Base-by-base conservation (phyloP, 2,797 vertebrate species). In the Scarus forsteni region DNA sequence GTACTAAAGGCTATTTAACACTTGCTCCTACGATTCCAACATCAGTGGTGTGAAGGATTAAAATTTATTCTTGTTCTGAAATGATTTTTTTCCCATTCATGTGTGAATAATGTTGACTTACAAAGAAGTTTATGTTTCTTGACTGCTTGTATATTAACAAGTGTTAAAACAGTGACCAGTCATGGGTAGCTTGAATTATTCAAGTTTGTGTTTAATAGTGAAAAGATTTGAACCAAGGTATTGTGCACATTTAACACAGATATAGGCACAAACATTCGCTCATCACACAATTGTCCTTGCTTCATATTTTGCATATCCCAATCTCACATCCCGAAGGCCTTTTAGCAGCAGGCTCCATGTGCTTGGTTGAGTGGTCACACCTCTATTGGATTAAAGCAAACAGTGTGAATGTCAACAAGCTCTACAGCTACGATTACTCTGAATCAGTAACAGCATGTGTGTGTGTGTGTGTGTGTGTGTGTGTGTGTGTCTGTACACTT, bases 361-460 rank as follows among this genome's bases (percentile, higher is more conserved):
- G 11, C 44, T 45, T 57, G 50, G 58, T 58, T 73, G n/a, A 80
- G 65, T 39, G 56, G 60, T 77, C 19, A 7, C 65, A 78, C 72
- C 63, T 62, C 66, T 53, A 62, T 60, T 76, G 66, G 55, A 85
- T 82, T 82, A 77, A 44, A 54, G 0, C 62, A 62, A 48, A 70
- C 46, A 55, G n/a, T 15, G 43, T 70, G 66, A 85, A 77, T 72
- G 78, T 81, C 79, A 85, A 70, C 53, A 79, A 75, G 74, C 69
- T 62, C 50, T 7, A 53, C 38, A 5, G 63, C 58, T 68, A 78
- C 68, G 78, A 84, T 80, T 78, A 73, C 27, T 34, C 61, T 16
- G 35, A 56, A 65, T 40, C 18, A 55, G 18, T 73, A 66, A 70
- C 49, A 76, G 56, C 14, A 27, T 40, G 60, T 13, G 40, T 0